Evolutionary conservation across 2,888 invertebrate species (phyloP).

Genomic region (Lamellibrachia satsuma): DNA sequence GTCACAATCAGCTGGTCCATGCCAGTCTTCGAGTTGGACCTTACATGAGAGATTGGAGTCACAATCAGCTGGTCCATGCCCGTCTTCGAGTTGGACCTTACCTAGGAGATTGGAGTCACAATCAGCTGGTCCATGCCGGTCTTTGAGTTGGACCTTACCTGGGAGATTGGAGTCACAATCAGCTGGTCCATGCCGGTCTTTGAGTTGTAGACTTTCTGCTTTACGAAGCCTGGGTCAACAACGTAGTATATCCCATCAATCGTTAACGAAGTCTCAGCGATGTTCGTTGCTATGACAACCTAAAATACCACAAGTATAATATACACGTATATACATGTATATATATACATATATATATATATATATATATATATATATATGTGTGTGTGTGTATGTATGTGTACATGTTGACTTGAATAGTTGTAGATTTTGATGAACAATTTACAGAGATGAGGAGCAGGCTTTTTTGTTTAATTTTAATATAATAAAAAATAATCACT

Average conservation of each 20-base stretch:
- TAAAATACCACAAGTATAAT: constrained; percentile 35
- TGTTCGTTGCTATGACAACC: constrained; percentile 95
- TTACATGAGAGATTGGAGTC: constrained; percentile 94
- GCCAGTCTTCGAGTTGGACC: constrained; percentile 68
- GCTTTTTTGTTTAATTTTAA: no score
- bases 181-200: constrained; percentile 92
- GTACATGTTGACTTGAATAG: background rate
- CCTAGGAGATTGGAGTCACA: no score
- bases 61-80: constrained; percentile 99
- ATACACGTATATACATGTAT: background rate
- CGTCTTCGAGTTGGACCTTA: constrained; percentile 71
- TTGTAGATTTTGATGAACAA: background rate
- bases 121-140: background rate
- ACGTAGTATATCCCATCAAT: constrained; percentile 99
- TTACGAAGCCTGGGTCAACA: constrained; percentile 99
- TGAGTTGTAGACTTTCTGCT: constrained; percentile 95
- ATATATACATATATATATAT: background rate
- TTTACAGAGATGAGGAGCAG: background rate
- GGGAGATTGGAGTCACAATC: constrained; percentile 98
- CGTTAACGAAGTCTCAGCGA: constrained; percentile 97
- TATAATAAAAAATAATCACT: no score
- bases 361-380: background rate
- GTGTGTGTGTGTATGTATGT: background rate
- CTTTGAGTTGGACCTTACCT: constrained; percentile 69
- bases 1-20: constrained; percentile 99